phyloP scores from a whole-genome alignment of 2,888 invertebrate species.

The Bursaphelenchus okinawaensis region DNA sequence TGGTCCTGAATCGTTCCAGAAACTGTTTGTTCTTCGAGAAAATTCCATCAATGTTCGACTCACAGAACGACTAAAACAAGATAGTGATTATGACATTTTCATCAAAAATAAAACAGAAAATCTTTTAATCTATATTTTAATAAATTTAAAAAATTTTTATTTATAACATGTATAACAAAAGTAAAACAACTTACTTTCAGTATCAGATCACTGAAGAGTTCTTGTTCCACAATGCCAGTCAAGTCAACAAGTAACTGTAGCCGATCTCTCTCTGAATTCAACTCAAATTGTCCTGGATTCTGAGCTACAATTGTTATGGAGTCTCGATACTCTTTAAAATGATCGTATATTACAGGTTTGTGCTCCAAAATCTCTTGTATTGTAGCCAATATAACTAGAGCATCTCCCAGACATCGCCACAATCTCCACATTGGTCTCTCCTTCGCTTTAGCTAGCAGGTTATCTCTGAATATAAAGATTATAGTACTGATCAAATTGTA shows the following conservation, averaged over 20 bases:
- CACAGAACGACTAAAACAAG: neutral
- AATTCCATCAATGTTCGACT: neutral
- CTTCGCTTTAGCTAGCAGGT: constrained; percentile 15
- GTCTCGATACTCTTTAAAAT: constrained; percentile 24
- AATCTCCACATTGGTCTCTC: constrained; percentile 26
- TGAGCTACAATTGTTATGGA: constrained; percentile 36
- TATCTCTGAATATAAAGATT: constrained; percentile 11
- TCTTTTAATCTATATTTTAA: constrained; percentile 24
- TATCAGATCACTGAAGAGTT: constrained; percentile 28
- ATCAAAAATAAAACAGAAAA: neutral
- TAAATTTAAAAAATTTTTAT: constrained; percentile 28
- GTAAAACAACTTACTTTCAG: constrained; percentile 22
- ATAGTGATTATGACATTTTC: neutral
- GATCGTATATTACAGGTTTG: constrained; percentile 12
- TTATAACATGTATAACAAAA: too few relatives aligned
- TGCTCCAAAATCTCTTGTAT: constrained; percentile 33
- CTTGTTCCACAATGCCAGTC: constrained; percentile 31
- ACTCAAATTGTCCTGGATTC: constrained; percentile 41
- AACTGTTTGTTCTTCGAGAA: constrained; percentile 25
- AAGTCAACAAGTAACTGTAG: constrained; percentile 30
- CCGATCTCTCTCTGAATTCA: constrained; percentile 7
- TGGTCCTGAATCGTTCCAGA: constrained; percentile 30
- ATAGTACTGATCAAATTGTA: neutral
- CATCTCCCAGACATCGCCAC: constrained; percentile 43
- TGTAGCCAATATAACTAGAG: constrained; percentile 34